Evolutionary conservation across 2,888 invertebrate genomes (phyloP).

Genomic region (Eurois occulta): DNA sequence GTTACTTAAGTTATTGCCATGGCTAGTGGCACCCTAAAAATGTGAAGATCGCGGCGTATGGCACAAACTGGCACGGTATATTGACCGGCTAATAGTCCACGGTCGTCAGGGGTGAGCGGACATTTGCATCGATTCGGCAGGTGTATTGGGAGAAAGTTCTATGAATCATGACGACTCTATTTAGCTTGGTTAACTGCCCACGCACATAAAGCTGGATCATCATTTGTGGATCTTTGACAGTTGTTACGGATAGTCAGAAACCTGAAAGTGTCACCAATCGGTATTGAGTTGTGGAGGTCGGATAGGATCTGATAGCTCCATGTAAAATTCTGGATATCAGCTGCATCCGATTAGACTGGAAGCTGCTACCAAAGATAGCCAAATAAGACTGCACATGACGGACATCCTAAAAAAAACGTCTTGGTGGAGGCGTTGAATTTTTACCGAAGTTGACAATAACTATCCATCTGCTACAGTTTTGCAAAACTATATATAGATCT

Average conservation of each 20-base stretch:
- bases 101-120: constrained; percentile 65
- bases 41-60: constrained; percentile 65
- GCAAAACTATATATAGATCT: background rate
- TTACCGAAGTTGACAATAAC: background rate
- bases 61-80: constrained; percentile 75
- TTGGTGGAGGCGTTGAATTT: background rate
- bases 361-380: background rate
- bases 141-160: constrained; percentile 54
- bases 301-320: background rate
- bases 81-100: constrained; percentile 72
- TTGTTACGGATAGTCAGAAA: background rate
- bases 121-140: constrained; percentile 55
- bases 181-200: background rate
- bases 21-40: constrained; percentile 70
- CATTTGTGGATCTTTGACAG: background rate
- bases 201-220: background rate
- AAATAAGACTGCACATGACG: background rate
- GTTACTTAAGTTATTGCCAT: constrained; percentile 31
- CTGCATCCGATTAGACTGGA: background rate
- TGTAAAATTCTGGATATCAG: background rate
- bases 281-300: too few species aligned
- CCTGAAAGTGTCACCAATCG: background rate
- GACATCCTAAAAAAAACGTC: background rate
- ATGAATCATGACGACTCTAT: background rate
- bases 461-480: background rate